Percentiles rank a stretch among this genome's conserved stretches.
phyloP scores from a whole-genome alignment of 1,140 invertebrate species.

The Panagrolaimus sp. region DNA sequence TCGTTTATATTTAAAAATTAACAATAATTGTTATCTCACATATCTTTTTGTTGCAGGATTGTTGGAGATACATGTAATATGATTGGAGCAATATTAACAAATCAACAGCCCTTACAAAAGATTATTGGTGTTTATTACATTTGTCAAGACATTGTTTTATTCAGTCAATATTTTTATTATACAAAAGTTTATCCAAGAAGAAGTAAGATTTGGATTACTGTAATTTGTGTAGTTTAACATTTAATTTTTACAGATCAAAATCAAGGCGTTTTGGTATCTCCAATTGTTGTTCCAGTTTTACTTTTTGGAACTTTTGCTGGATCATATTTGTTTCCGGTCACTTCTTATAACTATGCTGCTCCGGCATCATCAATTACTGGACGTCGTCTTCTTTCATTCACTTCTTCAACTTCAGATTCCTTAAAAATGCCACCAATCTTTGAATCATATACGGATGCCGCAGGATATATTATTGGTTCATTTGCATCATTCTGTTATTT shows the following conservation, averaged over 20 bases:
- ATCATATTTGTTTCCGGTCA: background rate
- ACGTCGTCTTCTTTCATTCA: background rate
- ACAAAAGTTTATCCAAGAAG: constrained; percentile 43
- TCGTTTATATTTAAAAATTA: constrained; percentile 13
- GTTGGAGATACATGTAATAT: constrained; percentile 58
- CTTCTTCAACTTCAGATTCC: background rate
- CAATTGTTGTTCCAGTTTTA: constrained; percentile 42
- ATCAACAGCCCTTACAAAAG: constrained; percentile 58
- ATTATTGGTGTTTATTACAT: constrained; percentile 60
- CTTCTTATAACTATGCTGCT: background rate
- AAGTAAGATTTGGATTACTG: constrained; percentile 37
- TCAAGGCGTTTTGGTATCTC: constrained; percentile 19
- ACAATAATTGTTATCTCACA: background rate
- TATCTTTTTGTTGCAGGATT: constrained; percentile 32
- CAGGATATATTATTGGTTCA: constrained; percentile 57
- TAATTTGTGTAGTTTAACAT: constrained; percentile 1
- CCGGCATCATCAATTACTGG: background rate
- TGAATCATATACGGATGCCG: constrained; percentile 41
- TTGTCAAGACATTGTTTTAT: constrained; percentile 53
- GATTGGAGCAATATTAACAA: constrained; percentile 56
- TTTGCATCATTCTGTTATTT: constrained; percentile 58
- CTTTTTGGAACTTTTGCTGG: constrained; percentile 42
- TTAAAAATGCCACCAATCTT: constrained; percentile 35
- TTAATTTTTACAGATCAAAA: constrained; percentile 13
- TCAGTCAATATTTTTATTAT: constrained; percentile 54